Conservation (phyloP, 2,888 invertebrate genomes). For the Drosophila formosana region DNA sequence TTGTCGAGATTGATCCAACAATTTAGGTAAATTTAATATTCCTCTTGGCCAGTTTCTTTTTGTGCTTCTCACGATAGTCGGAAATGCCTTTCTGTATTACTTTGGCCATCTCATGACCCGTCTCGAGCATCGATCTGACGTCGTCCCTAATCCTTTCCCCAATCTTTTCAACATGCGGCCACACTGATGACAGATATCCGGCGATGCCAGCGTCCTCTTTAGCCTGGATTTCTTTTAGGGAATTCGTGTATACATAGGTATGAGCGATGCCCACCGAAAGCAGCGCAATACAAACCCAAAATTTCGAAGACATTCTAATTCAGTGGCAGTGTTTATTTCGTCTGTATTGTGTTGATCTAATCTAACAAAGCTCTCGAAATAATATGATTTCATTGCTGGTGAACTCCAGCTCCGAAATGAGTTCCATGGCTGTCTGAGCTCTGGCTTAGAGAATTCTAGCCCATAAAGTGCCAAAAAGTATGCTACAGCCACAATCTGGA, state of each 20-base stretch:
- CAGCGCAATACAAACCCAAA: slow-evolving; percentile 29
- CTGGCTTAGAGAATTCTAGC: slow-evolving; percentile 5
- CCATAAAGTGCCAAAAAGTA: slow-evolving; percentile 26
- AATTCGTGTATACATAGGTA: slow-evolving; percentile 15
- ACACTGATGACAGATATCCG: not conserved
- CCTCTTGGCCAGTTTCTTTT: not conserved
- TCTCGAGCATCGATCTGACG: slow-evolving; percentile 16
- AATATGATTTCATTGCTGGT: slow-evolving; percentile 7
- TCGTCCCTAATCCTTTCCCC: not conserved
- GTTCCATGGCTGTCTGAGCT: slow-evolving; percentile 33
- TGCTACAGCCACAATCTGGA: slow-evolving; percentile 22
- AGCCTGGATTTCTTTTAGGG: not conserved
- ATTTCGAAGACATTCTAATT: slow-evolving; percentile 32
- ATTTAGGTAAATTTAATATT: not conserved
- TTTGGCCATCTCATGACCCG: not conserved
- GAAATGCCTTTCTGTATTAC: slow-evolving; percentile 12
- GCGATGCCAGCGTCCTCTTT: not conserved
- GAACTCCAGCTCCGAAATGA: slow-evolving; percentile 15
- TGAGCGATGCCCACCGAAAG: slow-evolving; percentile 35
- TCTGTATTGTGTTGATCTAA: not conserved
- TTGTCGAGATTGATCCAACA: too few species aligned
- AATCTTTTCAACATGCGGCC: not conserved
- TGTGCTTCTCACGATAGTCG: slow-evolving; percentile 7
- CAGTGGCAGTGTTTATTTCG: not conserved
- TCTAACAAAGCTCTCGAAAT: slow-evolving; percentile 4